Evolutionary conservation across 2,888 invertebrate genomes (phyloP), one percentile per base, ranked within the genome.

Genomic region (Cerceris ruficornis): DNA sequence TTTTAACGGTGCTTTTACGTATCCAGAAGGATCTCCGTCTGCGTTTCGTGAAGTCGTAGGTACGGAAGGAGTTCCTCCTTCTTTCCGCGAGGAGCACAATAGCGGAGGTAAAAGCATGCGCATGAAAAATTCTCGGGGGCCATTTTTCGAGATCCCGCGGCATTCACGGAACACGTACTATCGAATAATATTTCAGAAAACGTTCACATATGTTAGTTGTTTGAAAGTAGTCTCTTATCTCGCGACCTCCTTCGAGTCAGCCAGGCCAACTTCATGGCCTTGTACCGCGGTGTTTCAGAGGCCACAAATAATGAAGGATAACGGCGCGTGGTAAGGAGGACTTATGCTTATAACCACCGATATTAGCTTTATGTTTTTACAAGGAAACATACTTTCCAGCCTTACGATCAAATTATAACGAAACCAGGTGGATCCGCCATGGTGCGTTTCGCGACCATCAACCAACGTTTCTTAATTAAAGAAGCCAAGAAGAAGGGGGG

Each of bases 151-250:
- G 73, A 69, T 77, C 46, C 54, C 66, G 65, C 55, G 61, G 43
- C 74, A 60, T 54, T 64, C 60, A 60, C 15, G 66, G 71, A 64
- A 75, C 68, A 60, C 73, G 73, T 59, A 72, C 73, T 73, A 61
- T 62, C 66, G 73, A 73, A 76, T 76, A 76, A 75, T 75, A 81
- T 80, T 81, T 83, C 72, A 77, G 61, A 54, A 55, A 83, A 79
- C 79, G 69, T 72, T 80, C 75, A 78, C 81, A 78, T 84, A 88
- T 84, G 85, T 86, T 85, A 86, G 80, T 54, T 74, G 77, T 82
- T 83, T 88, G 85, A 88, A 85, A 87, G 88, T 85, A 83, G 84
- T 86, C 86, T 87, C 87, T 88, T 89, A 88, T 84, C 83, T 75
- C 52, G 49, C 67, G 62, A 74, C 68, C 69, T 74, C 72, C 67